phyloP scores from a whole-genome alignment of 2,113 vertebrate species.

The Pelecanoides urinatrix region DNA sequence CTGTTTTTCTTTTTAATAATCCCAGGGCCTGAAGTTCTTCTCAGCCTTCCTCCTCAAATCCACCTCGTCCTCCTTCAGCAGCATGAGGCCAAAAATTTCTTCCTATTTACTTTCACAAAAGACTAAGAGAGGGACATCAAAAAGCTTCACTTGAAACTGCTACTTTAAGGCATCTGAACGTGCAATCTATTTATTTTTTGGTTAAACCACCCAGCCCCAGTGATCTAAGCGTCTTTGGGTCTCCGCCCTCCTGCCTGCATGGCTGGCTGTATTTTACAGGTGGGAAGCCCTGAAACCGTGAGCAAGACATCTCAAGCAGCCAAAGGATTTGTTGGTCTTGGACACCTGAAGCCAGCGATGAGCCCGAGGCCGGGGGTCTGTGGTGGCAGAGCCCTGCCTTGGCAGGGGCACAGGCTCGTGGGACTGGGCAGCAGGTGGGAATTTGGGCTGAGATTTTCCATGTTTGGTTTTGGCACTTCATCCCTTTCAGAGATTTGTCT shows the following conservation, averaged over 20 bases:
- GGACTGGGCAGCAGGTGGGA: not conserved
- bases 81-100: not conserved
- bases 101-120: not conserved
- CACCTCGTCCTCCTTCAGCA: not conserved
- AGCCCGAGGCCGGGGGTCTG: not conserved
- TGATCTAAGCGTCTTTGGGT: not conserved
- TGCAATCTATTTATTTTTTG: not conserved
- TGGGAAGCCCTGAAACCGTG: not conserved
- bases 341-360: not conserved
- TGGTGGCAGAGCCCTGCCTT: not conserved
- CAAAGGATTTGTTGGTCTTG: not conserved
- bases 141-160: not conserved
- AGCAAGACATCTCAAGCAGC: not conserved
- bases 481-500: not conserved
- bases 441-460: not conserved
- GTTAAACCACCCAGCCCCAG: not conserved
- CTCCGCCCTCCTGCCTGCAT: not conserved
- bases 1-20: not conserved
- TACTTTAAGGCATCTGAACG: not conserved
- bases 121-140: not conserved
- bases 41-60: not conserved
- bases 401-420: not conserved
- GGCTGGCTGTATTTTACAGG: not conserved
- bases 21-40: not conserved
- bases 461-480: not conserved